phyloP scores from a whole-genome alignment of 2,888 invertebrate genomes.

The Allygus modestus region DNA sequence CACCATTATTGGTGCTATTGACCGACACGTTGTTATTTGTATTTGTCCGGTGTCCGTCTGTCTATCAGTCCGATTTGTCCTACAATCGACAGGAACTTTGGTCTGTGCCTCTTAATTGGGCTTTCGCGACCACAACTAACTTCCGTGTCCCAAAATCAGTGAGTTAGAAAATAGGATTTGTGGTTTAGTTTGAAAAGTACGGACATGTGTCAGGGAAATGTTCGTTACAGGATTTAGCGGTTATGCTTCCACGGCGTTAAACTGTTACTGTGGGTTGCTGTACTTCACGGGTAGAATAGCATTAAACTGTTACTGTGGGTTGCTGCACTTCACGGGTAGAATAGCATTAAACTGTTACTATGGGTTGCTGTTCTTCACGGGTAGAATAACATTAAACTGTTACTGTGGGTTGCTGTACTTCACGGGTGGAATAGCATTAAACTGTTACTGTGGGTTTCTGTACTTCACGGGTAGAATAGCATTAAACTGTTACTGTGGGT shows the following conservation, averaged over 20 bases:
- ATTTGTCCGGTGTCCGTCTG: background rate
- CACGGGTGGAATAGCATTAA: too few species aligned
- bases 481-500: too few species aligned
- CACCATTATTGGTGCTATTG: background rate
- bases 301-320: too few species aligned
- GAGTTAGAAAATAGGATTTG: slow-evolving; percentile 32
- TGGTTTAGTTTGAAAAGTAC: slow-evolving; percentile 1
- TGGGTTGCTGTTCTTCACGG: too few species aligned
- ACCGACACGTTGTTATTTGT: background rate
- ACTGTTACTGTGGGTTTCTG: too few species aligned
- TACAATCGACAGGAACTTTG: slow-evolving; percentile 34
- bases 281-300: too few species aligned
- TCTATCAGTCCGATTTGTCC: background rate
- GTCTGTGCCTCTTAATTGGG: slow-evolving; percentile 9
- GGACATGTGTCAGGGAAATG: slow-evolving; percentile 35
- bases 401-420: too few species aligned
- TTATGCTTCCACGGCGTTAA: background rate
- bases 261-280: too few species aligned
- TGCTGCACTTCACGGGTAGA: too few species aligned
- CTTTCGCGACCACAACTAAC: background rate
- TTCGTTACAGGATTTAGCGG: background rate
- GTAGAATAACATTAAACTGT: too few species aligned
- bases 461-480: too few species aligned
- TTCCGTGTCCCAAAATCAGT: slow-evolving; percentile 11
- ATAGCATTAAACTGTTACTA: too few species aligned